Evolutionary conservation across 2,888 invertebrate genomes (phyloP).

Genomic region (Microctonus aethiopoides): DNA sequence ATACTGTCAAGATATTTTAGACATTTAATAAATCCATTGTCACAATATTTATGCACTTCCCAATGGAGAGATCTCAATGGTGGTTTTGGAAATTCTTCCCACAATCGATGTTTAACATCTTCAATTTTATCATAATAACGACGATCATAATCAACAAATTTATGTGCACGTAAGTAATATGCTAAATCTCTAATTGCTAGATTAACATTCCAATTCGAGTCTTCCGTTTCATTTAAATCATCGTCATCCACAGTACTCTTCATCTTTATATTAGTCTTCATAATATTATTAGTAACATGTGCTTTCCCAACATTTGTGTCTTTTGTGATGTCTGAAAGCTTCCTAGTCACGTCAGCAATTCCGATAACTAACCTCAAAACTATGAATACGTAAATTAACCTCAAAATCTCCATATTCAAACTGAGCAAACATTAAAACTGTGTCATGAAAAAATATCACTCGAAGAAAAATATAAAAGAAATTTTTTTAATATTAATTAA

Average conservation of each 20-base stretch:
- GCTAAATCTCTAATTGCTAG: conserved; percentile 71
- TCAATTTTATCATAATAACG: conserved; percentile 65
- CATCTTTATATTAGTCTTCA: conserved; percentile 53
- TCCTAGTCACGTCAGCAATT: conserved; percentile 28
- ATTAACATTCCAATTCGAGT: conserved; percentile 55
- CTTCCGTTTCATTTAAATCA: conserved; percentile 33
- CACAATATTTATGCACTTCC: conserved; percentile 72
- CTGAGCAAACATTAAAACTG: not conserved
- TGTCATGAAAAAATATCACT: not conserved
- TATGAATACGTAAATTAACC: conserved; percentile 13
- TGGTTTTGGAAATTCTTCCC: conserved; percentile 70
- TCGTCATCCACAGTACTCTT: conserved; percentile 48
- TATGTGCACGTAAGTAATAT: conserved; percentile 73
- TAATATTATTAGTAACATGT: conserved; percentile 52
- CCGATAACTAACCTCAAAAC: conserved; percentile 20
- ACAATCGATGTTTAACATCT: conserved; percentile 58
- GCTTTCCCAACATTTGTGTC: conserved; percentile 37
- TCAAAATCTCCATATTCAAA: not conserved
- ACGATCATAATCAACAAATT: conserved; percentile 75
- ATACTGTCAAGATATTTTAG: conserved; percentile 70
- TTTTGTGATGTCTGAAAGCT: conserved; percentile 10
- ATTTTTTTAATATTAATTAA: no score
- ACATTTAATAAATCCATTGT: conserved; percentile 70
- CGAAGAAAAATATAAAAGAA: no score
- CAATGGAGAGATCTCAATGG: conserved; percentile 72